Conservation (phyloP, 2,797 vertebrate genomes). For the Tokudaia tokunoshimensis region DNA sequence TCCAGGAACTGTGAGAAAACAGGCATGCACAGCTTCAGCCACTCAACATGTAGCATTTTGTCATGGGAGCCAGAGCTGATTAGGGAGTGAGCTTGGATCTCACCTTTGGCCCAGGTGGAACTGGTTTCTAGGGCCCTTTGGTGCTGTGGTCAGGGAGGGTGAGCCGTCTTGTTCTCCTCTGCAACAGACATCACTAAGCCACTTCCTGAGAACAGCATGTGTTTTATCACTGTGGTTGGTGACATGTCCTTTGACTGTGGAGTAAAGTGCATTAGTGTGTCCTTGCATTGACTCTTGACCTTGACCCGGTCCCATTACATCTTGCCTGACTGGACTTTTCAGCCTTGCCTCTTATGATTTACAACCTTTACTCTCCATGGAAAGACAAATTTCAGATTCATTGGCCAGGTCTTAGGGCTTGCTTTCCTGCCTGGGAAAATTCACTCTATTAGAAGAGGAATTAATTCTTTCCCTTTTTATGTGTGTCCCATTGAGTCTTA, state of each 20-base stretch:
- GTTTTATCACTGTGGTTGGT: not conserved
- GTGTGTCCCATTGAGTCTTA: constrained; percentile 16
- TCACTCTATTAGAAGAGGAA: constrained; percentile 44
- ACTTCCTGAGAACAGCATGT: not conserved
- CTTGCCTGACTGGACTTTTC: not conserved
- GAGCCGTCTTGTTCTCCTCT: not conserved
- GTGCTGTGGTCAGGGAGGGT: not conserved
- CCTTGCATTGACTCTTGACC: constrained; percentile 4
- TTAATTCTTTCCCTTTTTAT: not conserved
- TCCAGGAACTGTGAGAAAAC: not conserved
- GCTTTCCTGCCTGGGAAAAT: not conserved
- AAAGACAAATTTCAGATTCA: constrained; percentile 15
- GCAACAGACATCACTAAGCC: not conserved
- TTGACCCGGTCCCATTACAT: not conserved
- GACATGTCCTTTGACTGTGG: not conserved
- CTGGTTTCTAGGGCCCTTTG: not conserved
- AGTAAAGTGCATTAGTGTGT: not conserved
- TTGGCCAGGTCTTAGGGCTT: not conserved
- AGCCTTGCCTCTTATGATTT: constrained; percentile 19
- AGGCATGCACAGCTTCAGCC: not conserved
- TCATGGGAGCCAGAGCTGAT: not conserved
- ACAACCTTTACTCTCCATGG: not conserved
- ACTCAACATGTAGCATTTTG: not conserved
- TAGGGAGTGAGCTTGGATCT: not conserved
- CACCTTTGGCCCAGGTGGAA: rapidly evolving